Evolutionary conservation across 64 coral and sea anemone species (phyloP), one percentile per base, ranked within the genome.

Genomic region (Platygyra sinensis): DNA sequence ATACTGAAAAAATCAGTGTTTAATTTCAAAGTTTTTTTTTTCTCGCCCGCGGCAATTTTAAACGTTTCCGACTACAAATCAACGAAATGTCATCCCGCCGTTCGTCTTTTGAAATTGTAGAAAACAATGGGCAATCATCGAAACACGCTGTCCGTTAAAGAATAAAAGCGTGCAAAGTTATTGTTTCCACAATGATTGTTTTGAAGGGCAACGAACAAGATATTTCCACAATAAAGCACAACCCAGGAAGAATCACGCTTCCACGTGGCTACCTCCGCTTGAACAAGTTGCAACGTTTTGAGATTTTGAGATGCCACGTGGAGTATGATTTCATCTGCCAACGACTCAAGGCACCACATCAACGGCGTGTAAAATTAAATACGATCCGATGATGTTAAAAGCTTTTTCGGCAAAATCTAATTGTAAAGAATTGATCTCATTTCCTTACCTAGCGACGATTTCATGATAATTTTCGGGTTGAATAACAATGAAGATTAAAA

Each of bases 281-380:
- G 62, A 85, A 24, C 65, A 85, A 85, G 32, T 72, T 72, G 62
- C 64, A 72, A 83, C 80, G 80, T 83, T 83, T 72, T 29, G 28
- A 80, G 57, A 80, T 80, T 80, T 80, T 30, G 14, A 16, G 61
- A 30, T 85, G 81, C 81, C 81, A 85, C 81, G 81, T 85, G 81
- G 62, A 67, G 62, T 15, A 85, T 85, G 81, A 85, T 51, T 85
- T 85, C 81, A 85, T 85, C 62, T 72, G 32, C 22, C 81, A 85
- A 67, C 59, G 81, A 85, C 81, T 85, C 81, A 72, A 69, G 71
- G 5, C 81, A 71, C 63, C 81, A 85, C 19, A 85, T 71, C 64
- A 71, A 11, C 24, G 20, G 12, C 30, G 62, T n/a, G 18, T 69
- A 50, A 71, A 81, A 63, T 29, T 22, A 20, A 81, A 85, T 25